phyloP scores from a whole-genome alignment of 2,797 vertebrate species.

The Sternarchorhynchus goeldii region DNA sequence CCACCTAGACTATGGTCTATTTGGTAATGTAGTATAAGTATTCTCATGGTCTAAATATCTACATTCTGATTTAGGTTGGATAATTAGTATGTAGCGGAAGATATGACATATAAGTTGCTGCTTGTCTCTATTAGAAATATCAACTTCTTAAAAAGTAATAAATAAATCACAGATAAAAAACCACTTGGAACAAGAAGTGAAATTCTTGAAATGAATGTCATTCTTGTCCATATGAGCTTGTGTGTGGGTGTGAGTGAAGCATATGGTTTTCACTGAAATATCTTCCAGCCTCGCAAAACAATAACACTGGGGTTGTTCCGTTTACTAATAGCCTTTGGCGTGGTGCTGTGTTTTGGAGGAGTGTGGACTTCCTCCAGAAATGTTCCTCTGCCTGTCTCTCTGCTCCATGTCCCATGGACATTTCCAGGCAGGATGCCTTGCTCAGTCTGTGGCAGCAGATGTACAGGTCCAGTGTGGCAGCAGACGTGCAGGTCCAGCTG shows the following conservation, averaged over 20 bases:
- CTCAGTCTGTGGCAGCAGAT: constrained; percentile 31
- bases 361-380: constrained; percentile 40
- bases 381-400: constrained; percentile 28
- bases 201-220: constrained; percentile 1
- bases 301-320: constrained; percentile 52
- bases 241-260: constrained; percentile 31
- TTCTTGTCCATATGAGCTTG: constrained; percentile 38
- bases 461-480: background rate
- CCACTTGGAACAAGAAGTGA: background rate
- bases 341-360: constrained; percentile 27
- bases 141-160: too few species aligned
- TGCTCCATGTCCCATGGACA: constrained; percentile 13
- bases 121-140: too few species aligned
- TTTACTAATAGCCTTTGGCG: constrained; percentile 49
- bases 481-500: constrained; percentile 16
- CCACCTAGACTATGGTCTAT: too few species aligned
- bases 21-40: too few species aligned
- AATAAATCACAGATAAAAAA: background rate
- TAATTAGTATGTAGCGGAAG: too few species aligned
- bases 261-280: constrained; percentile 54
- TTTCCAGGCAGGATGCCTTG: constrained; percentile 25
- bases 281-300: constrained; percentile 45
- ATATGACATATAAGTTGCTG: background rate
- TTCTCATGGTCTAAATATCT: too few species aligned
- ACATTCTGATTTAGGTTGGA: too few species aligned